A percentile compares a stretch with the other conserved stretches of the same genome.
These are phyloP conservation scores for Tipula vernalis DNA, from an alignment of 2,888 invertebrate species.

Conservation along the genomic window DNA sequence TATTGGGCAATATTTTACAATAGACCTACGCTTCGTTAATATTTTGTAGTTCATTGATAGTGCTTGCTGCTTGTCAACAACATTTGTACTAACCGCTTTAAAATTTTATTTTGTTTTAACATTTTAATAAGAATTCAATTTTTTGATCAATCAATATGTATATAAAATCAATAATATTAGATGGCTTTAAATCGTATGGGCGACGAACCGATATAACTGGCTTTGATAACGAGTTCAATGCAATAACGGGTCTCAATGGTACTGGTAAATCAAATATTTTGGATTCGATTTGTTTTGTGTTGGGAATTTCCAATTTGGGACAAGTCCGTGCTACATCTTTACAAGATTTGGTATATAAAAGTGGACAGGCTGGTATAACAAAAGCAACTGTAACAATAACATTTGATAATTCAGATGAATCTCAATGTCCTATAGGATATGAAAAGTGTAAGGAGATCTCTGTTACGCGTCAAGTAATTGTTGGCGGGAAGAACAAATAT, in stretches of 20 bases:
- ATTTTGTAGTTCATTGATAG: too few relatives aligned
- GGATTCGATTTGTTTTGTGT: constrained; percentile 93
- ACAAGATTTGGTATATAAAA: constrained; percentile 95
- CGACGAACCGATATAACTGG: constrained; percentile 80
- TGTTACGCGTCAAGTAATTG: constrained; percentile 71
- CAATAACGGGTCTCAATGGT: constrained; percentile 95
- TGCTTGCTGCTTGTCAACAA: too few relatives aligned
- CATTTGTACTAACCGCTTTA: too few relatives aligned
- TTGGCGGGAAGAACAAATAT: constrained; percentile 88
- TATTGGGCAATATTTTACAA: too few relatives aligned
- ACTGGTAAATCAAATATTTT: constrained; percentile 96
- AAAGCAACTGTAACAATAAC: constrained; percentile 92
- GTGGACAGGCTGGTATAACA: constrained; percentile 90
- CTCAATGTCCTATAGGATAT: constrained; percentile 80
- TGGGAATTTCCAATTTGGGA: constrained; percentile 73
- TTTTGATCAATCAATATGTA: constrained; percentile 47
- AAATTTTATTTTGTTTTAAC: too few relatives aligned
- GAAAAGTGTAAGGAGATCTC: constrained; percentile 83
- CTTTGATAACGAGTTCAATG: constrained; percentile 92
- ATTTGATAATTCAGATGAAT: constrained; percentile 80
- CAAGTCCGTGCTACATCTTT: constrained; percentile 66
- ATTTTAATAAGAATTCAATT: too few relatives aligned
- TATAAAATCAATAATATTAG: constrained; percentile 81
- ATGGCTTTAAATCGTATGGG: constrained; percentile 98
- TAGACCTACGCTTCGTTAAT: too few relatives aligned